Evolutionary conservation across 1,140 invertebrate genomes (phyloP).

Genomic region (Drosophila eugracilis): DNA sequence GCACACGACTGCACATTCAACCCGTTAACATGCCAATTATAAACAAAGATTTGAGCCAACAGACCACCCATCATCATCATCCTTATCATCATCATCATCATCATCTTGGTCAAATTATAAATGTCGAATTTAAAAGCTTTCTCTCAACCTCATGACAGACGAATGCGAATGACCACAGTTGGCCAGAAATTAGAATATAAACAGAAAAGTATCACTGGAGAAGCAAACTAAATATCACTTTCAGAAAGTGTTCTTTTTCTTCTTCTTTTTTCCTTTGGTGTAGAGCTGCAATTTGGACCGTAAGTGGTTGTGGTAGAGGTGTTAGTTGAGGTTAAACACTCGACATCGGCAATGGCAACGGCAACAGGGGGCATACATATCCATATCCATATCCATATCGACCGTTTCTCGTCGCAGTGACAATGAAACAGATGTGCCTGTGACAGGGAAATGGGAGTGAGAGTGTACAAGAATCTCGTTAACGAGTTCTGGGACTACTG

Average conservation of each 20-base stretch:
- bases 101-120: constrained; percentile 49
- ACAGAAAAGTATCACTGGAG: too few species aligned
- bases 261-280: neutral
- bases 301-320: constrained; percentile 21
- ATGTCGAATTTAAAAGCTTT: constrained; percentile 60
- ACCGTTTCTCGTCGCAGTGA: neutral
- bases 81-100: neutral
- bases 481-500: constrained; percentile 72
- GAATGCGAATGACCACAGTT: neutral
- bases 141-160: constrained; percentile 17
- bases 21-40: constrained; percentile 55
- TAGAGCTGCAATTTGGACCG: constrained; percentile 5
- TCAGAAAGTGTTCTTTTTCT: too few species aligned
- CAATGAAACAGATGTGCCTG: constrained; percentile 28
- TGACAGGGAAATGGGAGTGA: constrained; percentile 8
- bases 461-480: constrained; percentile 58
- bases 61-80: constrained; percentile 2
- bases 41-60: constrained; percentile 52
- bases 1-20: constrained; percentile 63
- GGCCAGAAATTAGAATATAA: neutral
- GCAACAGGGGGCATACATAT: too few species aligned
- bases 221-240: too few species aligned
- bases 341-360: constrained; percentile 18
- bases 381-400: constrained; percentile 15
- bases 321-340: constrained; percentile 14